Evolutionary conservation across 2,113 vertebrate genomes (phyloP), one percentile per base, ranked within the genome.

Genomic region (Sclerurus mexicanus): DNA sequence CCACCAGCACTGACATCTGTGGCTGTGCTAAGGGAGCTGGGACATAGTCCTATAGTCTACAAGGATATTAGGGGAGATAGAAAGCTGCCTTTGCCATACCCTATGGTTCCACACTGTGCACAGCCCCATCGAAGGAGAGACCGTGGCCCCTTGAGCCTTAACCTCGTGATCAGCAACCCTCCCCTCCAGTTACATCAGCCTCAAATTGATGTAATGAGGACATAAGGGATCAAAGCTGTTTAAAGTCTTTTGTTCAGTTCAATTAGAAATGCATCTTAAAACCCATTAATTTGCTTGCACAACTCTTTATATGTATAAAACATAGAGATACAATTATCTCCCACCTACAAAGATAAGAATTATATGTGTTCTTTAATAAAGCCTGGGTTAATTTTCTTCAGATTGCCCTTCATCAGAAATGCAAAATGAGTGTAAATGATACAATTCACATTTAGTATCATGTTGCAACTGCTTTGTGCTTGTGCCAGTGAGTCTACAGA

Each of bases 161-260:
- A 33, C 13, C 68, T 72, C 1, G 0, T 55, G 67, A 39, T 71
- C 52, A 56, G 59, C 50, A 47, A 0, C 11, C 7, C 39, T 85
- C 52, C 12, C 39, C 19, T 85, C 18, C 30, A 14, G 33, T 23
- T 79, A 9, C 44, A 73, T 90, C 92, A 96, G 68, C 72, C 89
- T 91, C 68, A 55, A 91, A 50, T 18, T 94, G 93, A 90, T 22
- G 33, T 81, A 90, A 87, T 75, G 47, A 89, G 69, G 81, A 72
- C 78, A 92, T 46, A 87, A 91, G 86, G 78, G 87, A 96, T 94
- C 75, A 95, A 95, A 96, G 90, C 58, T 95, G 2, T 95, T 89
- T 82, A 90, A 94, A 83, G 24, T 37, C 12, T 85, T 96, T 92
- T 87, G 52, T 93, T 92, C 86, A 22, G 49, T 71, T 88, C 80